These are phyloP conservation scores for Corythaeola cristata DNA, from an alignment of 2,113 vertebrate genomes.

Conservation along the genomic window DNA sequence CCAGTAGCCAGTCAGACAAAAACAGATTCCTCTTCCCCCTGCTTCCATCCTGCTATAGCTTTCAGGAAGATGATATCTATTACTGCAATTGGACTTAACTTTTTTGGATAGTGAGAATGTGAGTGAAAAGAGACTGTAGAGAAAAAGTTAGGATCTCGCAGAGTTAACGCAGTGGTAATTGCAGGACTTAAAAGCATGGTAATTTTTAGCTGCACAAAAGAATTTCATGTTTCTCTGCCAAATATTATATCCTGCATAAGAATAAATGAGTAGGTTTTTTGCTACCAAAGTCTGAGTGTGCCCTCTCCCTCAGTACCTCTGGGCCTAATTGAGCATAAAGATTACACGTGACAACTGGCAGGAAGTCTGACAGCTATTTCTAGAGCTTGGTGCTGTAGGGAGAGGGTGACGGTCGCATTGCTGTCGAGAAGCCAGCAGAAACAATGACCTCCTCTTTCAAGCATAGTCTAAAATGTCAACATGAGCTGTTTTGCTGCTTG, in stretches of 20 bases:
- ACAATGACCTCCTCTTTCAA: background rate
- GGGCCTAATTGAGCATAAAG: background rate
- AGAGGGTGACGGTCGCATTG: background rate
- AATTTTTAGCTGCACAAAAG: background rate
- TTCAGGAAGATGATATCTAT: background rate
- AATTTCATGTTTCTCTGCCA: background rate
- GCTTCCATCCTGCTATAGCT: background rate
- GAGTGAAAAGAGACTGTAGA: background rate
- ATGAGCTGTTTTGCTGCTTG: background rate
- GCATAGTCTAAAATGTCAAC: background rate
- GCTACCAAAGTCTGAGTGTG: background rate
- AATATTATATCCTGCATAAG: background rate
- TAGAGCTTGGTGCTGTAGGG: background rate
- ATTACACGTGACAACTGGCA: background rate
- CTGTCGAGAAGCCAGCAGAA: background rate
- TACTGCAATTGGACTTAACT: background rate
- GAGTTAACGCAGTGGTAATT: background rate
- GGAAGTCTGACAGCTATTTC: background rate
- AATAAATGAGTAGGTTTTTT: background rate
- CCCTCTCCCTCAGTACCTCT: background rate
- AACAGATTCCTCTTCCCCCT: fast-evolving
- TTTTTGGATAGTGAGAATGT: background rate
- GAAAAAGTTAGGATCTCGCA: background rate
- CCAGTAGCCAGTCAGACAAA: background rate
- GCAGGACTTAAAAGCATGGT: background rate